Evolutionary conservation across 2,797 vertebrate genomes (phyloP).

Genomic region (Anabas testudineus): DNA sequence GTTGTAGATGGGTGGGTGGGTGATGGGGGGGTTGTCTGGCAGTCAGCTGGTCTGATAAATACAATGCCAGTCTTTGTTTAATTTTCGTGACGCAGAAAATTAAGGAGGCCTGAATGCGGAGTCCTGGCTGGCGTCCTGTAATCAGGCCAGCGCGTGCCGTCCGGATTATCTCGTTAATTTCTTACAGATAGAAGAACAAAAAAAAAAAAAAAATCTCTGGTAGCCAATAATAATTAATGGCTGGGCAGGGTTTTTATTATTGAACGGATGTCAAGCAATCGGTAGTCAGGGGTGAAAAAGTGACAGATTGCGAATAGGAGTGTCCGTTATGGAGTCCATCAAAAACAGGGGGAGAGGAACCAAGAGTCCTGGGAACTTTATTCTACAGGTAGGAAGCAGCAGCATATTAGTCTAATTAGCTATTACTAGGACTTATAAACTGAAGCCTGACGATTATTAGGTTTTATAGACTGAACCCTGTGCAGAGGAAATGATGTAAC

Average conservation of each 20-base stretch:
- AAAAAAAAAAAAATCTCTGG: constrained; percentile 44
- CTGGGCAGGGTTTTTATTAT: constrained; percentile 91
- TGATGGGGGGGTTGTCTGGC: constrained; percentile 63
- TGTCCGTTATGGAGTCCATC: constrained; percentile 86
- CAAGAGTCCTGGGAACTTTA: constrained; percentile 50
- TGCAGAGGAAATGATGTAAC: no score
- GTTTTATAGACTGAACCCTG: no score
- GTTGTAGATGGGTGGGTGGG: constrained; percentile 2
- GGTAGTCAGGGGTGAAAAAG: constrained; percentile 80
- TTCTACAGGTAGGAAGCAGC: constrained; percentile 63
- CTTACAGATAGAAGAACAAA: constrained; percentile 84
- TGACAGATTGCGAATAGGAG: constrained; percentile 89
- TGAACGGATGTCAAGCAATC: constrained; percentile 89
- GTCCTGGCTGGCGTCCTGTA: constrained; percentile 90
- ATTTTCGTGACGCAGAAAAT: constrained; percentile 92
- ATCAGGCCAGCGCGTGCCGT: constrained; percentile 96
- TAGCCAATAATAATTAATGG: constrained; percentile 93
- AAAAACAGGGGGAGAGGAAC: constrained; percentile 53
- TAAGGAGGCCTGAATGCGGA: constrained; percentile 86
- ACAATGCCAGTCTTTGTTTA: constrained; percentile 86
- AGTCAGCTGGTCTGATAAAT: constrained; percentile 81
- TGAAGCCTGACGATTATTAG: not conserved
- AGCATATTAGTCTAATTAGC: constrained; percentile 45
- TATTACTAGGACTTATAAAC: not conserved
- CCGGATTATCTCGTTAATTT: constrained; percentile 98